Conservation (phyloP, 35 echinoderm and acorn worm species). For the Diadema setosum region DNA sequence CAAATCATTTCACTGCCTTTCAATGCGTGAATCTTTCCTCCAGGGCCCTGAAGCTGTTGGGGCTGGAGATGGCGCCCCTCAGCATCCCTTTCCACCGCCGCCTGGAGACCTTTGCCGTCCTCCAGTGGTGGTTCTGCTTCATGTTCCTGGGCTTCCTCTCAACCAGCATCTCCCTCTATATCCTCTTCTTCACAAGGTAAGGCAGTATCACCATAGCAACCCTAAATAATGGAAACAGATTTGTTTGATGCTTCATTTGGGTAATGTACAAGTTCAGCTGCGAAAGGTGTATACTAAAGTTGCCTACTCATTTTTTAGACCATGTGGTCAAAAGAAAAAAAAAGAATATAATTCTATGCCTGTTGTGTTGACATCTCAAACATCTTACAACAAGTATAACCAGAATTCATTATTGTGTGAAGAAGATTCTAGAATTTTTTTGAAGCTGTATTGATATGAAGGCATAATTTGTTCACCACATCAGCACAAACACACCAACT, state of each 20-base stretch:
- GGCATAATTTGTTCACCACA: not conserved
- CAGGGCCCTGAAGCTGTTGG: constrained; percentile 7
- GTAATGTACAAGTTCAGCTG: no score
- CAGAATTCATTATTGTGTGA: not conserved
- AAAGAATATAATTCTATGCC: no score
- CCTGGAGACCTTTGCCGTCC: constrained; percentile 67
- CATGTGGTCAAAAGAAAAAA: no score
- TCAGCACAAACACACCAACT: not conserved
- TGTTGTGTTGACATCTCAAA: not conserved
- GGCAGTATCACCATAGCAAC: no score
- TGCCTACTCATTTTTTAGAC: no score
- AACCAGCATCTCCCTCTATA: not conserved
- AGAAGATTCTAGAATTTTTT: not conserved
- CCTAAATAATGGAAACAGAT: no score
- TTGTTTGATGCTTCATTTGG: no score
- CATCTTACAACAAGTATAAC: not conserved
- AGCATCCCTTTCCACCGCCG: constrained; percentile 71
- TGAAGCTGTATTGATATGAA: not conserved
- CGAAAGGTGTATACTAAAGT: no score
- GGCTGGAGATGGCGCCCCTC: constrained; percentile 49
- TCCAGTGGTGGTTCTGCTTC: constrained; percentile 70
- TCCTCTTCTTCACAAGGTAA: constrained; percentile 28
- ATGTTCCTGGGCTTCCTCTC: constrained; percentile 23
- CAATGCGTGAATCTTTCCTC: not conserved
- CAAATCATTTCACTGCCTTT: not conserved